These are phyloP conservation scores for Hydrotaea cyrtoneurina DNA, from an alignment of 2,888 invertebrate species.

Conservation along the genomic window DNA sequence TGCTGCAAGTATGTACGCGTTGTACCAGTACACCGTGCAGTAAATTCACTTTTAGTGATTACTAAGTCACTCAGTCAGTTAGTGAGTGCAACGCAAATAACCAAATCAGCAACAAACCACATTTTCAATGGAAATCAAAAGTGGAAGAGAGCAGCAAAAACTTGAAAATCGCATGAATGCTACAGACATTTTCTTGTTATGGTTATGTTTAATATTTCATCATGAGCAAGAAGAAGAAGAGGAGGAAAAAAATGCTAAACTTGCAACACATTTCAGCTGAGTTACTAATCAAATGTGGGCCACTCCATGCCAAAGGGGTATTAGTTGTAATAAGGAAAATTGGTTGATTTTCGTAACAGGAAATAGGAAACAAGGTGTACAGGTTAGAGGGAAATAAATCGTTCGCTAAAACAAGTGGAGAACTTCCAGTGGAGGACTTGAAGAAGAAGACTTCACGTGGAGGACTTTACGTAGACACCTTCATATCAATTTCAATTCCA, in stretches of 20 bases:
- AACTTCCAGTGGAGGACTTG: too few species aligned
- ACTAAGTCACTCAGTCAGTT: too few species aligned
- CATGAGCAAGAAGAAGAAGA: slow-evolving; percentile 30
- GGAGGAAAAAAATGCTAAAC: slow-evolving; percentile 29
- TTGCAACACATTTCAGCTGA: slow-evolving; percentile 50
- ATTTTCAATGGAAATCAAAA: slow-evolving; percentile 31
- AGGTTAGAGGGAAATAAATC: too few species aligned
- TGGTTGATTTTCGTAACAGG: too few species aligned
- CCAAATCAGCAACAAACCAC: slow-evolving; percentile 7
- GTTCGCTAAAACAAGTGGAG: too few species aligned
- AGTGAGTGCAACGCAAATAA: slow-evolving; percentile 30
- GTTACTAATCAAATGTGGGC: neutral
- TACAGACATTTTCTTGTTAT: slow-evolving; percentile 1
- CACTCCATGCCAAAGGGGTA: neutral
- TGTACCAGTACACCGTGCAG: neutral
- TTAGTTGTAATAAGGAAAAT: too few species aligned
- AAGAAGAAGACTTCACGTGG: too few species aligned
- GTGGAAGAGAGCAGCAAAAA: slow-evolving; percentile 16
- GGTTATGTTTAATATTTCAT: slow-evolving; percentile 50
- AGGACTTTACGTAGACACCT: too few species aligned
- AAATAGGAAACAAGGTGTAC: too few species aligned
- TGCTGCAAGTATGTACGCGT: neutral
- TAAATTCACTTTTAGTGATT: neutral
- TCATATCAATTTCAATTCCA: too few species aligned
- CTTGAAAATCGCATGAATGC: slow-evolving; percentile 23